A percentile compares a stretch with the other conserved stretches of the same genome.
Evolutionary conservation across 2,888 invertebrate species (phyloP).

Genomic region (Eucera pruinosa): DNA sequence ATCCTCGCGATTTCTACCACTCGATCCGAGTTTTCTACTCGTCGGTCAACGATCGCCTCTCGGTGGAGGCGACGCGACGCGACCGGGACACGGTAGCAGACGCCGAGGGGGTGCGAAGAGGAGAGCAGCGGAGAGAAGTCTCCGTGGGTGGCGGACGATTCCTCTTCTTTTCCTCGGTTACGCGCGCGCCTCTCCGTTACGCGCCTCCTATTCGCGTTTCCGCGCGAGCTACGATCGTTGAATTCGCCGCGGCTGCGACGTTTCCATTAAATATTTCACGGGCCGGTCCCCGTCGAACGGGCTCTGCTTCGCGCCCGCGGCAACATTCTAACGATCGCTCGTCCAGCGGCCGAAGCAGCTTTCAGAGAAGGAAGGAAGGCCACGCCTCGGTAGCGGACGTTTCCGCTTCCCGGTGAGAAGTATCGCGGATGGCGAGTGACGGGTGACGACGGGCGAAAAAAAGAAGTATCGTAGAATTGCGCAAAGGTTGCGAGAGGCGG

Average conservation of each 20-base stretch:
- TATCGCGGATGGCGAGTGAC: no score
- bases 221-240: background rate
- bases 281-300: background rate
- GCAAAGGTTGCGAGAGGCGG: slow-evolving; percentile 5
- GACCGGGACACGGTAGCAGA: no score
- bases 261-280: background rate
- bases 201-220: slow-evolving; percentile 34
- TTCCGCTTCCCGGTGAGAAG: slow-evolving; percentile 10
- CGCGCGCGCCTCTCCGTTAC: slow-evolving; percentile 32
- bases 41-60: no score
- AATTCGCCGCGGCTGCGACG: background rate
- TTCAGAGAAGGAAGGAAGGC: background rate
- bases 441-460: background rate
- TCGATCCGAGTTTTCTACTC: no score
- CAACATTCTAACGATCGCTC: background rate
- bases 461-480: no score
- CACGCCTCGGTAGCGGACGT: slow-evolving; percentile 4
- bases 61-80: no score
- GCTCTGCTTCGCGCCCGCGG: background rate
- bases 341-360: background rate
- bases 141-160: slow-evolving; percentile 66
- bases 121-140: slow-evolving; percentile 8
- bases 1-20: slow-evolving; percentile 40
- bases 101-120: background rate
- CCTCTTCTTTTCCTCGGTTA: slow-evolving; percentile 50